Evolutionary conservation across 2,888 invertebrate species (phyloP).

Genomic region (Brassicogethes aeneus): DNA sequence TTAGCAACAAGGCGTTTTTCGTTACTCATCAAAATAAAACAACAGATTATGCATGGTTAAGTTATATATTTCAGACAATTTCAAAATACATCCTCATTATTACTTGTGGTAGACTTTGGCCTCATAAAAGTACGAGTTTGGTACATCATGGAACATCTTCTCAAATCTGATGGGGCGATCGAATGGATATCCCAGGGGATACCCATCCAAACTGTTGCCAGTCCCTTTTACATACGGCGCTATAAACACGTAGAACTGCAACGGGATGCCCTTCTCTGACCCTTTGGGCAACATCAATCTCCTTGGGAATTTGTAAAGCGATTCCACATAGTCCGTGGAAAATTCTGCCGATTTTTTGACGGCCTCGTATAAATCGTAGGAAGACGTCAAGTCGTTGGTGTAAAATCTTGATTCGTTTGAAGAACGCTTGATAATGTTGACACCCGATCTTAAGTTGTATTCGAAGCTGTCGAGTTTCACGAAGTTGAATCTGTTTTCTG

Average conservation of each 20-base stretch:
- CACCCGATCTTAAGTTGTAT: slow-evolving; percentile 52
- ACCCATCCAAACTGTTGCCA: too few species aligned
- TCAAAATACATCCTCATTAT: too few species aligned
- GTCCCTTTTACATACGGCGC: too few species aligned
- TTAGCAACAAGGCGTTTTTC: too few species aligned
- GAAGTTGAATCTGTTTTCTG: slow-evolving; percentile 51
- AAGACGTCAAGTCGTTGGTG: slow-evolving; percentile 54
- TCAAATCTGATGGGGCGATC: slow-evolving; percentile 53
- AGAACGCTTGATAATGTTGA: slow-evolving; percentile 58
- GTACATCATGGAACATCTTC: slow-evolving; percentile 50
- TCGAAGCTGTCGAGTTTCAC: slow-evolving; percentile 52
- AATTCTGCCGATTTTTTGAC: slow-evolving; percentile 48
- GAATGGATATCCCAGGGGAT: slow-evolving; percentile 65
- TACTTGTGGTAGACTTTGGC: slow-evolving; percentile 57
- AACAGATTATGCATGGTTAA: too few species aligned
- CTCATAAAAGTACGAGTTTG: slow-evolving; percentile 60
- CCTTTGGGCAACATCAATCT: slow-evolving; percentile 59
- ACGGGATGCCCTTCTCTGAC: slow-evolving; percentile 50
- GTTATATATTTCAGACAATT: too few species aligned
- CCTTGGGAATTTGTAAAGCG: slow-evolving; percentile 61
- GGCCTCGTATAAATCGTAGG: slow-evolving; percentile 53
- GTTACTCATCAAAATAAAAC: too few species aligned
- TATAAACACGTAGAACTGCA: slow-evolving; percentile 46
- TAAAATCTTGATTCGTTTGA: slow-evolving; percentile 58
- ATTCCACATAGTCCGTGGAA: slow-evolving; percentile 44